phyloP scores from a whole-genome alignment of 2,888 invertebrate genomes.

The Diploptera punctata region DNA sequence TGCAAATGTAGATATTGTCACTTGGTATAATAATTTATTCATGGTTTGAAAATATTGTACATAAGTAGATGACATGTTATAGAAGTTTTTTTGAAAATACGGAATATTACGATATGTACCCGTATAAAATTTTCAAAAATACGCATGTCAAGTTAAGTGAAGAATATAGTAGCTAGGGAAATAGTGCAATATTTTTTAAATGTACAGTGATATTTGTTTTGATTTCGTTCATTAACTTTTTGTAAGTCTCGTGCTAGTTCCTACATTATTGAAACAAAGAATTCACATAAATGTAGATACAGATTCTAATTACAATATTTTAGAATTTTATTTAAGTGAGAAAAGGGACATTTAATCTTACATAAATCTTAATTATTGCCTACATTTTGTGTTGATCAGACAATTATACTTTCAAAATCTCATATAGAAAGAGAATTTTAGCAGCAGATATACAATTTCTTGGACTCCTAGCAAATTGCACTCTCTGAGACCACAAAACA shows the following conservation, averaged over 20 bases:
- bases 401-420: too few relatives aligned
- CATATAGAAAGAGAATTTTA: too few relatives aligned
- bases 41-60: constrained; percentile 18
- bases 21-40: constrained; percentile 16
- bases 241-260: constrained; percentile 10
- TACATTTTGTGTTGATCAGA: too few relatives aligned
- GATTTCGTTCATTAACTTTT: background rate
- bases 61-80: constrained; percentile 16
- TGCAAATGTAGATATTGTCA: background rate
- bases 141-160: background rate
- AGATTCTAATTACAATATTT: too few relatives aligned
- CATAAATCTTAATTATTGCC: too few relatives aligned
- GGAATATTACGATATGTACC: background rate
- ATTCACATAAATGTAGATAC: too few relatives aligned
- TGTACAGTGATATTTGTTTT: constrained; percentile 15
- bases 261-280: background rate
- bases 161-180: constrained; percentile 36
- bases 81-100: background rate
- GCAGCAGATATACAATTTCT: too few relatives aligned
- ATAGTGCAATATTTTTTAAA: constrained; percentile 38
- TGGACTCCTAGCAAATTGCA: too few relatives aligned
- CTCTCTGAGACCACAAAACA: too few relatives aligned
- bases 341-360: too few relatives aligned
- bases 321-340: too few relatives aligned
- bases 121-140: background rate